These are phyloP conservation scores for Anguilla obscura DNA, from an alignment of 2,797 vertebrate species.

Conservation along the genomic window DNA sequence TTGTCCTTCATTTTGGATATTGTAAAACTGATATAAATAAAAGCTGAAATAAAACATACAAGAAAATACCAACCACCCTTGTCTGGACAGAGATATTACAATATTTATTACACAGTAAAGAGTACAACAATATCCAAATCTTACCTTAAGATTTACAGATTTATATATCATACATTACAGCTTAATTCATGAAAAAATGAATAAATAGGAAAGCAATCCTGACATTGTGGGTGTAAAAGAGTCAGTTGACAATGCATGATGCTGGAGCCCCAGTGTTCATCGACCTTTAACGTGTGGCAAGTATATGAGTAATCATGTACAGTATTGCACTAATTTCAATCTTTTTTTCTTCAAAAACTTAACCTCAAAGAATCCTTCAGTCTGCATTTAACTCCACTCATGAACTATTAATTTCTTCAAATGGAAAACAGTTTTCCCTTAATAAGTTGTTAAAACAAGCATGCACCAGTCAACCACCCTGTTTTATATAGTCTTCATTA, in stretches of 20 bases:
- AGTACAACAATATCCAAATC: slow-evolving; percentile 99
- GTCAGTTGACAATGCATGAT: slow-evolving; percentile 91
- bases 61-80: neutral
- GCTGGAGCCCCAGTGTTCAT: slow-evolving; percentile 87
- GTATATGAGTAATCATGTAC: slow-evolving; percentile 94
- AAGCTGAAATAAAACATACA: neutral
- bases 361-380: slow-evolving; percentile 22
- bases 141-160: slow-evolving; percentile 99
- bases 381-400: slow-evolving; percentile 17
- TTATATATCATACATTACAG: slow-evolving; percentile 99
- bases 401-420: neutral
- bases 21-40: neutral
- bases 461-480: slow-evolving; percentile 89
- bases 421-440: slow-evolving; percentile 48
- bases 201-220: slow-evolving; percentile 98
- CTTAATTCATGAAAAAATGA: slow-evolving; percentile 85
- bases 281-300: slow-evolving; percentile 97
- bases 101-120: slow-evolving; percentile 99
- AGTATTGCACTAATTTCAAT: slow-evolving; percentile 89
- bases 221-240: slow-evolving; percentile 99
- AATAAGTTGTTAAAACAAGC: slow-evolving; percentile 87
- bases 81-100: slow-evolving; percentile 77
- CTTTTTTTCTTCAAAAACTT: slow-evolving; percentile 61
- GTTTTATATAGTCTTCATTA: slow-evolving; percentile 51
- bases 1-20: neutral